Evolutionary conservation across 2,113 vertebrate genomes (phyloP), one percentile per base, ranked within the genome.

Genomic region (Apeltes quadracus): DNA sequence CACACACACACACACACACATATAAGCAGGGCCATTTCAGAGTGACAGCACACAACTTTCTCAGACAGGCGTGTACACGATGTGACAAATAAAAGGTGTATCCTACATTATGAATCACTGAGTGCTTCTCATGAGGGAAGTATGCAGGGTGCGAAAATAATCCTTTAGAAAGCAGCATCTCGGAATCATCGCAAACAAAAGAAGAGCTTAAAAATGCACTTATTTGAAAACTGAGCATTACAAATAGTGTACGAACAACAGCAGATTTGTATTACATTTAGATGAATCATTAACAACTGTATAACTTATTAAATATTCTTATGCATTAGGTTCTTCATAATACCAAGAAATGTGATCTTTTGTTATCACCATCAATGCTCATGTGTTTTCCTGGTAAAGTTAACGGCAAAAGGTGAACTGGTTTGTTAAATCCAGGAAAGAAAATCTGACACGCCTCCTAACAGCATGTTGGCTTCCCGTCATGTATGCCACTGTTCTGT

Each of bases 401-500:
- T 6, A 57, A 29, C 9, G 38, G 14, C 48, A 53, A 10, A 69
- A 12, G 61, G 29, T 80, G 23, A 93, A 92, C 90, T 82, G 85
- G 91, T 93, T 90, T 63, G 87, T 87, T 88, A 64, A 88, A 78
- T 84, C 20, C 8, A 43, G 36, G 41, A 66, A 12, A 11, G 34
- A 84, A 74, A 16, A 55, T 44, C 56, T 73, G 16, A 15, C 20
- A 58, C 5, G 22, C 16, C 7, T 48, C 16, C 5, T 39, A 65
- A 50, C 25, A 59, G 57, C 29, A 71, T 54, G 39, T 39, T 54
- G n/a, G 0, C n/a, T 46, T 68, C 59, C 38, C 75, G 22, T 55
- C 3, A 68, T 63, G 25, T 70, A 66, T 54, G 23, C 29, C 43
- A 38, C 20, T 65, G n/a, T 59, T 78, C 34, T 62, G 34, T 18